Conservation (phyloP, 2,888 invertebrate genomes). For the Tricholauxania praeusta region DNA sequence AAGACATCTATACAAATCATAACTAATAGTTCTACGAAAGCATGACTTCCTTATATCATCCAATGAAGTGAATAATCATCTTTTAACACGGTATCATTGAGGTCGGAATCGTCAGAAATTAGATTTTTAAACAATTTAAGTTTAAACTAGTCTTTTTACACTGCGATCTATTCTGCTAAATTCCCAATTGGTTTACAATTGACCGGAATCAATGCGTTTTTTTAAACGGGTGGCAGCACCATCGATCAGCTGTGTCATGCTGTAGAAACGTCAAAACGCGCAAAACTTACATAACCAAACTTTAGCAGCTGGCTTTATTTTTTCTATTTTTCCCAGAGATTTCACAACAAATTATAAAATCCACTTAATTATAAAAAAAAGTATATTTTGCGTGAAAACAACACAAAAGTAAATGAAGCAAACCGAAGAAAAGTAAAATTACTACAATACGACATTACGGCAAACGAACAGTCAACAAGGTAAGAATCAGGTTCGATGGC, state of each 20-base stretch:
- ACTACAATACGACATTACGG: background rate
- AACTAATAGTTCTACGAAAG: too few relatives aligned
- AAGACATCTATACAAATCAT: too few relatives aligned
- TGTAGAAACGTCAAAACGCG: background rate
- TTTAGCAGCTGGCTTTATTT: conserved; percentile 44
- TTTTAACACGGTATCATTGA: too few relatives aligned
- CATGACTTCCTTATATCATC: too few relatives aligned
- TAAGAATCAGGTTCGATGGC: conserved; percentile 50
- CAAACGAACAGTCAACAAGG: background rate
- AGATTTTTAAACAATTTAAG: too few relatives aligned
- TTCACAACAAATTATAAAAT: conserved; percentile 37
- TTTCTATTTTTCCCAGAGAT: conserved; percentile 34
- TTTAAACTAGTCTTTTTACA: too few relatives aligned
- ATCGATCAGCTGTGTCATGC: background rate
- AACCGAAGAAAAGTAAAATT: background rate
- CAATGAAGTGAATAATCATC: too few relatives aligned
- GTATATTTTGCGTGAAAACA: background rate
- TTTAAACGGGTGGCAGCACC: background rate
- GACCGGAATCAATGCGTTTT: background rate
- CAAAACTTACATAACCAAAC: background rate
- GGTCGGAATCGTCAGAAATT: too few relatives aligned
- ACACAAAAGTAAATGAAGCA: background rate
- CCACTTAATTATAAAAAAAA: background rate
- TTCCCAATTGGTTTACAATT: background rate
- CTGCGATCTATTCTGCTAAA: too few relatives aligned